Evolutionary conservation across 2,888 invertebrate genomes (phyloP).

Genomic region (Diogma glabrata): DNA sequence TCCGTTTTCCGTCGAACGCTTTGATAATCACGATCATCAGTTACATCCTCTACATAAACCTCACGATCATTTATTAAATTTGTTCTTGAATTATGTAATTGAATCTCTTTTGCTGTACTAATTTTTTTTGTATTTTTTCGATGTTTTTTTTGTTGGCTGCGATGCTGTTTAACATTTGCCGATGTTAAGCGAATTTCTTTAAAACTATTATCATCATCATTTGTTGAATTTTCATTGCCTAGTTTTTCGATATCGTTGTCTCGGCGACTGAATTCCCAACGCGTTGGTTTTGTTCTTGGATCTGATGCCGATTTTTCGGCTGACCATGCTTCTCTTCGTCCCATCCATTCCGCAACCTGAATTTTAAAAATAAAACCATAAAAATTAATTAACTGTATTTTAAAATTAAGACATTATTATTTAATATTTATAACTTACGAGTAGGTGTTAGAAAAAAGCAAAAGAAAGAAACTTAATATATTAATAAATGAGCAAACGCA

Average conservation of each 20-base stretch:
- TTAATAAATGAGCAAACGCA: too few relatives aligned
- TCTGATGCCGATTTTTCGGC: conserved; percentile 53
- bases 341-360: conserved; percentile 54
- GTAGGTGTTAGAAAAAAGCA: too few relatives aligned
- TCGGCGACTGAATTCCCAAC: conserved; percentile 63
- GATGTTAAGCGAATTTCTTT: conserved; percentile 8
- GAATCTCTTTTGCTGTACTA: conserved; percentile 33
- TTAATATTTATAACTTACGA: not conserved
- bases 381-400: conserved; percentile 2
- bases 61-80: conserved; percentile 36
- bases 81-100: conserved; percentile 36
- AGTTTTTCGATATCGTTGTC: conserved; percentile 33
- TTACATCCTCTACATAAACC: conserved; percentile 31
- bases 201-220: conserved; percentile 18
- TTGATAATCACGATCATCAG: conserved; percentile 20
- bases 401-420: not conserved
- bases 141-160: conserved; percentile 6
- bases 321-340: conserved; percentile 76
- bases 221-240: conserved; percentile 24
- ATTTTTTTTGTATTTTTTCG: conserved; percentile 27
- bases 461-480: too few relatives aligned
- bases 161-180: conserved; percentile 5
- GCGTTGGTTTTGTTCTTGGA: conserved; percentile 53
- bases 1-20: conserved; percentile 30
- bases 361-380: not conserved